phyloP scores from a whole-genome alignment of 2,888 invertebrate genomes.

The Helicoverpa assulta region DNA sequence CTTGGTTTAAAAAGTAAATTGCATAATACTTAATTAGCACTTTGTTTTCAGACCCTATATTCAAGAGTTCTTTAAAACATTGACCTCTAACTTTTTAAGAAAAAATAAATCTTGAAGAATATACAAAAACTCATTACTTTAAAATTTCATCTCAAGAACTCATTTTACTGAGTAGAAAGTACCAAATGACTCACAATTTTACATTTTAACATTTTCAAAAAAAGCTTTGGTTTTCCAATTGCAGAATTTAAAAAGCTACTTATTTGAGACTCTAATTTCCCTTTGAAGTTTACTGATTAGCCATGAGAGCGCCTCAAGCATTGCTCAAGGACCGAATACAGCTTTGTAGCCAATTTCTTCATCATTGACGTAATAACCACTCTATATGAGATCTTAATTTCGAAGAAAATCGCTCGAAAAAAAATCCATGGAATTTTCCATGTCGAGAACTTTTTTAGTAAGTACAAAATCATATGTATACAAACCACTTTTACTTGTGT shows the following conservation, averaged over 20 bases:
- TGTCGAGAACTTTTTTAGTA: no score
- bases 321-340: slow-evolving; percentile 20
- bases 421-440: neutral
- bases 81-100: no score
- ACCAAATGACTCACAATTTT: slow-evolving; percentile 1
- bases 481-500: no score
- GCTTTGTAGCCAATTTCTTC: slow-evolving; percentile 17
- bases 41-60: no score
- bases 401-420: neutral
- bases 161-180: neutral
- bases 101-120: no score
- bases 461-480: no score
- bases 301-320: slow-evolving; percentile 14
- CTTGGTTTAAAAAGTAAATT: no score
- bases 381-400: neutral
- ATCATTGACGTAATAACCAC: slow-evolving; percentile 8
- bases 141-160: neutral
- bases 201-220: neutral
- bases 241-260: slow-evolving; percentile 1
- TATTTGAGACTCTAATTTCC: slow-evolving; percentile 17
- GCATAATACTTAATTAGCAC: no score
- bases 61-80: no score
- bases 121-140: no score
- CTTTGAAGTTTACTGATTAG: slow-evolving; percentile 27
- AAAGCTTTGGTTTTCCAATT: slow-evolving; percentile 25